Percentiles rank a stretch among this genome's conserved stretches.
Evolutionary conservation across 2,797 vertebrate genomes (phyloP).

Genomic region (Limosa lapponica): DNA sequence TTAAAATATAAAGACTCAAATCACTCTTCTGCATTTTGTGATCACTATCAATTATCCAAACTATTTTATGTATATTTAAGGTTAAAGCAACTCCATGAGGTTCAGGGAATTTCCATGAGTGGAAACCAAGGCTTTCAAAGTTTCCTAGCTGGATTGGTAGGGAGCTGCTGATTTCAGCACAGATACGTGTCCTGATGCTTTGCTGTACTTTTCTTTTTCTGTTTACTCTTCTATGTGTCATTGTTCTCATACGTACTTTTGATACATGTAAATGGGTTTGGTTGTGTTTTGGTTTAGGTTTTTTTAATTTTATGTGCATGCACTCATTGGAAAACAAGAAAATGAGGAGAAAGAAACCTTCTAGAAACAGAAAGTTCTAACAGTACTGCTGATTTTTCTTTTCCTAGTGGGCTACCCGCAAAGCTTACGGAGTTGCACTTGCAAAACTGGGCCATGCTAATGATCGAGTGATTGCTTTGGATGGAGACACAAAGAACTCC

Average conservation of each 20-base stretch:
- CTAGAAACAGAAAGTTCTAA: background rate
- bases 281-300: background rate
- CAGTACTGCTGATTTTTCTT: background rate
- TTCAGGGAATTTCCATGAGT: background rate
- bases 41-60: background rate
- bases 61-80: background rate
- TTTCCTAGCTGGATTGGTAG: background rate
- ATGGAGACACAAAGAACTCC: slow-evolving; percentile 95
- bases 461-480: slow-evolving; percentile 88
- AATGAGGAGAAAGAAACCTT: background rate
- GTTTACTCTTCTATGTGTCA: background rate
- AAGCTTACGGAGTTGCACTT: slow-evolving; percentile 90
- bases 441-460: slow-evolving; percentile 92
- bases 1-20: background rate
- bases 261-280: background rate
- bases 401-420: slow-evolving; percentile 89
- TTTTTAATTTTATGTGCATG: background rate
- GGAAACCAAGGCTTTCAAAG: background rate
- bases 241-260: background rate
- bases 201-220: background rate
- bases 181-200: background rate
- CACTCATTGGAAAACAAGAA: background rate
- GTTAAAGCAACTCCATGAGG: background rate
- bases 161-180: background rate
- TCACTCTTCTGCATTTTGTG: background rate